A percentile compares a stretch with the other conserved stretches of the same genome.
These are phyloP conservation scores for Andrena trimmerana DNA, from an alignment of 2,888 invertebrate genomes.

Conservation along the genomic window DNA sequence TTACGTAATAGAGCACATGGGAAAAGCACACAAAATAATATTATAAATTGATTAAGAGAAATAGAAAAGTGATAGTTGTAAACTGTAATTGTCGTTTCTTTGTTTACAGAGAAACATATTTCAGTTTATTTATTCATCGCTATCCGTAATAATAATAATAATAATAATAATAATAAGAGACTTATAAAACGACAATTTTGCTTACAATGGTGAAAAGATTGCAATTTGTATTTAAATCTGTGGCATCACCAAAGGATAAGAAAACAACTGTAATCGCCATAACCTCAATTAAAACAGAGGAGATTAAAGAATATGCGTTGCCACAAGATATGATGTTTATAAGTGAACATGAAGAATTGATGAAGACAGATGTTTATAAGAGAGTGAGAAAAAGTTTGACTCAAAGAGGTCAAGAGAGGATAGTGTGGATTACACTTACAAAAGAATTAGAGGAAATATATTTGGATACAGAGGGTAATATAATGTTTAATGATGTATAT, in stretches of 20 bases:
- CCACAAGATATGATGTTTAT: constrained; percentile 6
- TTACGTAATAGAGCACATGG: no score
- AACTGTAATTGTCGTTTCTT: no score
- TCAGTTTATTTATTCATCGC: no score
- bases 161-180: no score
- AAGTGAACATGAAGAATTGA: constrained; percentile 38
- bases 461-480: constrained; percentile 56
- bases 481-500: constrained; percentile 61
- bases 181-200: constrained; percentile 29
- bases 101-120: no score
- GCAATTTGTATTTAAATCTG: constrained; percentile 41
- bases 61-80: no score
- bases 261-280: constrained; percentile 56
- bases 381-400: constrained; percentile 60
- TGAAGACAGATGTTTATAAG: constrained; percentile 57
- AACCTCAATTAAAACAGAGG: constrained; percentile 43
- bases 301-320: constrained; percentile 7
- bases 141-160: no score
- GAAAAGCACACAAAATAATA: no score
- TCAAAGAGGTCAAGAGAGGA: constrained; percentile 61
- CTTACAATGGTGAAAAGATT: constrained; percentile 35
- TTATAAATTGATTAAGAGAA: no score
- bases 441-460: constrained; percentile 22
- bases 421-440: neutral
- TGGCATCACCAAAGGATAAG: constrained; percentile 39